These are phyloP conservation scores for Euwallacea similis DNA, from an alignment of 1,140 invertebrate species.

Conservation along the genomic window DNA sequence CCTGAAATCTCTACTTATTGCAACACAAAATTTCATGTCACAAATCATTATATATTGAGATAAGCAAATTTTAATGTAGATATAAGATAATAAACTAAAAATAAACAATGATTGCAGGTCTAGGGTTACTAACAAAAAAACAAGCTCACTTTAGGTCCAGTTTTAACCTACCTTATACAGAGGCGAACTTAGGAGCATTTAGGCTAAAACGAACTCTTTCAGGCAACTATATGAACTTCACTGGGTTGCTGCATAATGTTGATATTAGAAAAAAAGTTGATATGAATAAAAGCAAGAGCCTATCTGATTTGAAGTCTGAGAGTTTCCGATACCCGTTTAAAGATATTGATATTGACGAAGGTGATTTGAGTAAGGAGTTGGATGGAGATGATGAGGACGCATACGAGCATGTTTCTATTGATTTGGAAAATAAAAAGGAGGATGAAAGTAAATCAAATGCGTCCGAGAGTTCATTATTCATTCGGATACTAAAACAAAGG, in stretches of 20 bases:
- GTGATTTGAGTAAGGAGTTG: slow-evolving; percentile 25
- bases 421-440: not conserved
- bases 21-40: too few relatives aligned
- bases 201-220: slow-evolving; percentile 33
- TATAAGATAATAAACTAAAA: slow-evolving; percentile 31
- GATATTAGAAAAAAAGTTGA: slow-evolving; percentile 21
- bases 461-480: not conserved
- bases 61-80: not conserved
- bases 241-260: slow-evolving; percentile 12
- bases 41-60: too few relatives aligned
- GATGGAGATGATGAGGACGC: slow-evolving; percentile 17
- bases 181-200: slow-evolving; percentile 25
- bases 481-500: not conserved
- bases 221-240: slow-evolving; percentile 32
- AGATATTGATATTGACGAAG: slow-evolving; percentile 6
- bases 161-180: slow-evolving; percentile 24
- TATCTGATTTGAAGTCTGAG: slow-evolving; percentile 20
- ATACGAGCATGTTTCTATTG: not conserved
- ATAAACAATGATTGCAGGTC: slow-evolving; percentile 34
- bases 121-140: slow-evolving; percentile 32
- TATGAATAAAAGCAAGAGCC: slow-evolving; percentile 24
- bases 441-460: not conserved
- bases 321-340: not conserved
- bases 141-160: slow-evolving; percentile 18
- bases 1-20: too few relatives aligned